Percentiles rank a stretch among this genome's conserved stretches.
Conservation (phyloP, 2,797 vertebrate genomes). For the Semaprochilodus insignis region DNA sequence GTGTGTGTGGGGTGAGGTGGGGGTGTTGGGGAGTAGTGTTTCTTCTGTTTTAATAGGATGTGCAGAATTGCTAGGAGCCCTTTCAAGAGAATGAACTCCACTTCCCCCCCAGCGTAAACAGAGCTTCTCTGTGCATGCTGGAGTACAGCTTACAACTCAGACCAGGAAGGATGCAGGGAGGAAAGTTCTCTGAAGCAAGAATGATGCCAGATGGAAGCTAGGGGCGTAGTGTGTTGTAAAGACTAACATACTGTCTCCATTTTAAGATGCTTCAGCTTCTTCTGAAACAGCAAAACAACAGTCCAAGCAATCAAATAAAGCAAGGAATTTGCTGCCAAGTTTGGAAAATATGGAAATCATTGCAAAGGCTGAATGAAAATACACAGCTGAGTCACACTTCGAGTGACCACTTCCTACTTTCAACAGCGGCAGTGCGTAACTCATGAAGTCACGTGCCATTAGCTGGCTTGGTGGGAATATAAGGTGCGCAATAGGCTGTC, state of each 20-base stretch:
- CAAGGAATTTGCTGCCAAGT: no score
- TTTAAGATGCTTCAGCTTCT: background rate
- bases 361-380: no score
- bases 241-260: background rate
- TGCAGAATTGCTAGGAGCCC: background rate
- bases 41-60: conserved; percentile 19
- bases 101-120: background rate
- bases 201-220: background rate
- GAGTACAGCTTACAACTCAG: background rate
- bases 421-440: no score
- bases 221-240: background rate
- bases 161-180: background rate
- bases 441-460: no score
- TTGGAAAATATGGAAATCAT: no score
- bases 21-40: background rate
- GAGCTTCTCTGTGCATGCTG: background rate
- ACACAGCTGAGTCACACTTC: no score
- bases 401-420: no score
- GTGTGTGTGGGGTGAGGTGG: background rate
- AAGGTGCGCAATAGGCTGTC: no score
- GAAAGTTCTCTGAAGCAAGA: background rate
- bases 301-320: background rate
- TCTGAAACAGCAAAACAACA: background rate
- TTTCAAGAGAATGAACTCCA: background rate
- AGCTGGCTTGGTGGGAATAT: no score